These are phyloP conservation scores for Deilephila porcellus DNA, from an alignment of 2,888 invertebrate species.

Conservation along the genomic window DNA sequence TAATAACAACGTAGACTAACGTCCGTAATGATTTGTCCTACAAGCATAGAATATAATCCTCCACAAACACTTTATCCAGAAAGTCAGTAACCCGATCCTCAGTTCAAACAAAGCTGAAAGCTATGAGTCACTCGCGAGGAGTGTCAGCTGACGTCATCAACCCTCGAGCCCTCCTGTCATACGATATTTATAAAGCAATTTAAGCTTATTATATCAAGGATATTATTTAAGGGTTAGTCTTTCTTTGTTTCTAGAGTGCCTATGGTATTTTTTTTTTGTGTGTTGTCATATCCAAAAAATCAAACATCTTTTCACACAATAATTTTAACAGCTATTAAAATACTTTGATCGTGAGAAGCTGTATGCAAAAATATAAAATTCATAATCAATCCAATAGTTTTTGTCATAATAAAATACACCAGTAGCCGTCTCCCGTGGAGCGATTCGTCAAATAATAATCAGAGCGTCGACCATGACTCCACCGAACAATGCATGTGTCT, in stretches of 20 bases:
- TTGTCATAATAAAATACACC: slow-evolving; percentile 32
- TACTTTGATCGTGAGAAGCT: neutral
- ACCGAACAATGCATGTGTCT: slow-evolving; percentile 50
- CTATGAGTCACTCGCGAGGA: slow-evolving; percentile 25
- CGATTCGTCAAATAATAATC: slow-evolving; percentile 43
- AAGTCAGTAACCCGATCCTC: slow-evolving; percentile 18
- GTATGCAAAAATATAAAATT: neutral
- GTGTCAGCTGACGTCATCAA: slow-evolving; percentile 29
- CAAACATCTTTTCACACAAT: no score
- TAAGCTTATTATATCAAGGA: slow-evolving; percentile 5
- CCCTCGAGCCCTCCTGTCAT: slow-evolving; percentile 8
- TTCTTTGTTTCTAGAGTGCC: neutral
- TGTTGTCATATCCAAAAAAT: no score
- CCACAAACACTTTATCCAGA: neutral
- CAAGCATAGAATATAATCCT: neutral
- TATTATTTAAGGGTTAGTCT: neutral
- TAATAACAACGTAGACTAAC: neutral
- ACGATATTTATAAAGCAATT: slow-evolving; percentile 14
- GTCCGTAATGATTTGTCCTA: neutral
- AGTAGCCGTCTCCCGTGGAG: slow-evolving; percentile 43
- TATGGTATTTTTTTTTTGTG: no score
- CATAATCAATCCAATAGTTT: neutral
- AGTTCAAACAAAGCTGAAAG: slow-evolving; percentile 15
- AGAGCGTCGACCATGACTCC: slow-evolving; percentile 48
- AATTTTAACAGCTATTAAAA: neutral